These are phyloP conservation scores for Tapirus terrestris DNA, from an alignment of 2,113 vertebrate genomes.

Conservation along the genomic window DNA sequence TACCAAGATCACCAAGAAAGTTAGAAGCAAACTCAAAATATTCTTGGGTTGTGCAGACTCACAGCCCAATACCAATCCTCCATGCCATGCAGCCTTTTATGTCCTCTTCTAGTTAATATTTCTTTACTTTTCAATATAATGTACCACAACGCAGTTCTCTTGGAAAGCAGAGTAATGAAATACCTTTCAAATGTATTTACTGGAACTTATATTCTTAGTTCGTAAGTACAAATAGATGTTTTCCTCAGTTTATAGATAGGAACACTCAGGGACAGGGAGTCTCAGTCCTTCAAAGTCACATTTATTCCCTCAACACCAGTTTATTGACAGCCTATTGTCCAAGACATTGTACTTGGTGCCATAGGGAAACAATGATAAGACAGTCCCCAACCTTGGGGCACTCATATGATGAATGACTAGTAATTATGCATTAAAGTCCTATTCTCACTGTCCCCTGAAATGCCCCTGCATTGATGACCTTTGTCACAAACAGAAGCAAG, in stretches of 20 bases:
- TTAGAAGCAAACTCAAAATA: not conserved
- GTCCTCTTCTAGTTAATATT: not conserved
- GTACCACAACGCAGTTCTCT: not conserved
- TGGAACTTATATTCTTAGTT: not conserved
- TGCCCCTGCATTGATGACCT: not conserved
- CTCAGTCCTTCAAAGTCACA: not conserved
- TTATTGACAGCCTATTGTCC: not conserved
- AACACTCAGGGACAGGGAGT: not conserved
- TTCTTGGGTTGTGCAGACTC: not conserved
- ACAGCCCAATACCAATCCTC: not conserved
- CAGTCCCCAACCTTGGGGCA: not conserved
- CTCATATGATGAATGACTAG: not conserved
- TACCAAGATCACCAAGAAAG: slow-evolving; percentile 12
- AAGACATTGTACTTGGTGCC: not conserved
- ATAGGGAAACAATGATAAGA: not conserved
- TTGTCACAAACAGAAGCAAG: slow-evolving; percentile 43
- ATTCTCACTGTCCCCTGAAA: not conserved
- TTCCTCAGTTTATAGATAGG: not conserved
- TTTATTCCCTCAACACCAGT: not conserved
- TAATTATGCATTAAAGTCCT: not conserved
- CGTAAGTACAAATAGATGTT: not conserved
- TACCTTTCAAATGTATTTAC: not conserved
- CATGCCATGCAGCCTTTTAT: not conserved
- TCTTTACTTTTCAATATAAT: slow-evolving; percentile 29
- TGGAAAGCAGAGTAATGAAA: not conserved